A percentile compares a stretch with the other conserved stretches of the same genome.
Conservation (phyloP, 2,113 vertebrate genomes). For the human (Homo sapiens) region DNA sequence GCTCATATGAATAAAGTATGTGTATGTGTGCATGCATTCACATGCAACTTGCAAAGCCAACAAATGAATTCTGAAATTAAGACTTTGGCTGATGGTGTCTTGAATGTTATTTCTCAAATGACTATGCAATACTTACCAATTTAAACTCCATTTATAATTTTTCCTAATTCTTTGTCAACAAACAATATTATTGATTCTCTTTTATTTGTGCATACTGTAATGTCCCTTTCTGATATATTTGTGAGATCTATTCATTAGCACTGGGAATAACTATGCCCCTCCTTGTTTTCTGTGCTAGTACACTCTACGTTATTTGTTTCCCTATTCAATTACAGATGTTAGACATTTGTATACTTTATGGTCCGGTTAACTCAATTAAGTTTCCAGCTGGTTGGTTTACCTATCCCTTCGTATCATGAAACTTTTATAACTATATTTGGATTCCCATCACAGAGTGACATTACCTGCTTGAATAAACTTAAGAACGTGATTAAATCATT, state of each 20-base stretch:
- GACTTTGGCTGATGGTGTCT: background rate
- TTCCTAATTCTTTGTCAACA: background rate
- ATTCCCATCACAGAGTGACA: background rate
- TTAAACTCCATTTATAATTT: background rate
- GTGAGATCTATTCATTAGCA: background rate
- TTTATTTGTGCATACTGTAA: background rate
- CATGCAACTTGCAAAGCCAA: background rate
- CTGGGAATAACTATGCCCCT: background rate
- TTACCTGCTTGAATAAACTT: slow-evolving; percentile 57
- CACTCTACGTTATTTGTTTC: slow-evolving; percentile 42
- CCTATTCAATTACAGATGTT: slow-evolving; percentile 30
- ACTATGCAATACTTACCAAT: background rate
- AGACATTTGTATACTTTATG: slow-evolving; percentile 59
- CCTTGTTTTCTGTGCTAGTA: background rate
- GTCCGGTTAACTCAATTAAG: slow-evolving; percentile 65
- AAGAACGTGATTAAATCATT: slow-evolving; percentile 49
- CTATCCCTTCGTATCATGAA: slow-evolving; percentile 37
- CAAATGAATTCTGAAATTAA: background rate
- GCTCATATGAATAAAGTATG: too few species aligned
- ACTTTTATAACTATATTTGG: slow-evolving; percentile 22
- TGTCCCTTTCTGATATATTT: background rate
- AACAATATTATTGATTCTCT: background rate
- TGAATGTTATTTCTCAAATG: background rate
- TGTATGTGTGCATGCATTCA: accelerated
- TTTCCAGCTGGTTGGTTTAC: slow-evolving; percentile 53